Percentiles rank a stretch among this genome's conserved stretches.
These are phyloP conservation scores for Zygothrica quintamaculata DNA, from an alignment of 2,888 invertebrate genomes.

Conservation along the genomic window DNA sequence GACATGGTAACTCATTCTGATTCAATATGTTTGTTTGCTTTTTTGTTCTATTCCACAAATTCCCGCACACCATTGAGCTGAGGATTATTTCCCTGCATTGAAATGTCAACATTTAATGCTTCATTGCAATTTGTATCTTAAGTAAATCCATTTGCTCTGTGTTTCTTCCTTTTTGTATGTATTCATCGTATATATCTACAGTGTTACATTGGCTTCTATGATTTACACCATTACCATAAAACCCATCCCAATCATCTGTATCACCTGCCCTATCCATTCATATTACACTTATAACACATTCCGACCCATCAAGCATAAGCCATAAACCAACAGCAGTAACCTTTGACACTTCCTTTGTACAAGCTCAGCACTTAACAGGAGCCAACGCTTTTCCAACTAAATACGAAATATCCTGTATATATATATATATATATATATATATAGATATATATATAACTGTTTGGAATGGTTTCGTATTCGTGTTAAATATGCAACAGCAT, in stretches of 20 bases:
- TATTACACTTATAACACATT: constrained; percentile 12
- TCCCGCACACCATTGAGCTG: no score
- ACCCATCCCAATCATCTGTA: no score
- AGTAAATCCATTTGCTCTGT: not conserved
- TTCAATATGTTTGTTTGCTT: no score
- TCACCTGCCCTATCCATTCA: not conserved
- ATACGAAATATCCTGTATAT: no score
- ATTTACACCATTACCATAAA: constrained; percentile 37
- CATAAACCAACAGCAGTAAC: not conserved
- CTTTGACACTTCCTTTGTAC: not conserved
- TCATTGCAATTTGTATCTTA: no score
- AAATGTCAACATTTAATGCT: no score
- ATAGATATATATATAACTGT: constrained; percentile 39
- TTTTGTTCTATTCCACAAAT: no score
- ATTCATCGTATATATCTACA: no score
- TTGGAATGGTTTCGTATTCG: constrained; percentile 68
- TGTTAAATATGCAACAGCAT: constrained; percentile 78
- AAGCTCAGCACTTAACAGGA: not conserved
- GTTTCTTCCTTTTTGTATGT: not conserved
- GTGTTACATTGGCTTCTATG: constrained; percentile 25
- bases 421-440: no score
- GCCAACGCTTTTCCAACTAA: constrained; percentile 5
- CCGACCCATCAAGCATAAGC: constrained; percentile 1
- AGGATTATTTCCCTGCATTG: no score
- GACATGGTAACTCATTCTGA: no score